Conservation (phyloP, 2,888 invertebrate genomes). For the Pammene fasciana region DNA sequence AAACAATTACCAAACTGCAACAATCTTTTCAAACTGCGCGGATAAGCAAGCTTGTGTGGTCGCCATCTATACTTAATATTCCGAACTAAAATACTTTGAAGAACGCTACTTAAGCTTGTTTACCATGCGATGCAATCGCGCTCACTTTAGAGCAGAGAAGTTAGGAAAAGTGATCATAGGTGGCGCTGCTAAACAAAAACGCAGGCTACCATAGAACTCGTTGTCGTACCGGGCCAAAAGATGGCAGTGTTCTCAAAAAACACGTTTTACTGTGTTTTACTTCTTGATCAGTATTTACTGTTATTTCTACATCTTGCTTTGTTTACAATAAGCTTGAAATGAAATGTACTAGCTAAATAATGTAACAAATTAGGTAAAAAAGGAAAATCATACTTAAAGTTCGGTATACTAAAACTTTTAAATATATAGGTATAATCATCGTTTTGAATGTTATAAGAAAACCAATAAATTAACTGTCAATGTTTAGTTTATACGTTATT, state of each 20-base stretch:
- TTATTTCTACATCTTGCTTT: no score
- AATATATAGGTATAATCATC: no score
- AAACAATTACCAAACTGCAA: not conserved
- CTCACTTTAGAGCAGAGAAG: not conserved
- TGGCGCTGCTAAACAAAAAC: not conserved
- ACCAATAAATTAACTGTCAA: no score
- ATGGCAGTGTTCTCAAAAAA: constrained; percentile 1
- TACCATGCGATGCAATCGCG: not conserved
- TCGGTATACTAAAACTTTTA: no score
- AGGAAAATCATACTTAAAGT: no score
- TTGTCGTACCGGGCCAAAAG: not conserved
- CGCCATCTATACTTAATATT: constrained; percentile 10
- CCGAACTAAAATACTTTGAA: not conserved
- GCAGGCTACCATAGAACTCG: no score
- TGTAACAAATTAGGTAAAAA: no score
- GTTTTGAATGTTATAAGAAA: no score
- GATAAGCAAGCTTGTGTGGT: not conserved
- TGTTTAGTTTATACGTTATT: no score
- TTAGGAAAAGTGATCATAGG: not conserved
- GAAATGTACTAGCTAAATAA: no score
- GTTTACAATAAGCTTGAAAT: no score
- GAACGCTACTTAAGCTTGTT: not conserved
- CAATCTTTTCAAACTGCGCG: not conserved
- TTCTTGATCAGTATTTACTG: not conserved
- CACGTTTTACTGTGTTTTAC: not conserved